Evolutionary conservation across 53 echinoderm and acorn worm genomes (phyloP), one percentile per base, ranked within the genome.

Genomic region (Pentamera pediparva): DNA sequence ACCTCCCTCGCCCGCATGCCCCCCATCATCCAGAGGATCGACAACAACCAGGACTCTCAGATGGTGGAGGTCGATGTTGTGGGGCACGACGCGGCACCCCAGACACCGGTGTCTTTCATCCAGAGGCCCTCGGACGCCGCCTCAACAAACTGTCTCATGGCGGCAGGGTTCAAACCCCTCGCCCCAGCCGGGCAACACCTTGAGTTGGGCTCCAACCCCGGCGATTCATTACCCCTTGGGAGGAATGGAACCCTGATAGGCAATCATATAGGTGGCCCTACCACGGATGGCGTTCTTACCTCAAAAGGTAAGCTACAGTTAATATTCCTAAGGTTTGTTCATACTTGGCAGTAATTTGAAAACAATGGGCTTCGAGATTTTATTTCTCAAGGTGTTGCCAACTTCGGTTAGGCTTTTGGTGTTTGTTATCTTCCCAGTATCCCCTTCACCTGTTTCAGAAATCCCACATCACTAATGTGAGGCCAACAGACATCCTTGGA

Each of bases 31-130:
- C 73, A 72, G 37, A 72, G 73, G 73, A 72, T 72, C 19, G 73
- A 72, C 36, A 72, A 72, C 38, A 72, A 54, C 55, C 70, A 72
- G 27, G 92, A 91, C 57, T 76, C 85, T 54, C 93, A 93, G 64
- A 73, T 86, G 39, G 75, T 93, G 31, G 93, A 90, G 74, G 93
- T 93, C 62, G 93, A 93, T 34, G 93, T 93, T 25, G 93, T 89
- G 24, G 87, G 89, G 60, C 84, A 81, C 78, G 51, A 85, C 73
- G n/a, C n/a, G n/a, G 34, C 73, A 72, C 73, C 73, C 36, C 73
- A 72, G 52, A 72, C 73, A 33, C 73, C 73, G 20, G 36, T 54
- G 33, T 72, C 73, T 72, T 72, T 72, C 52, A 67, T 67, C 40
- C 41, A 39, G 39, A 67, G 67, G 67, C 67, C 67, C 5, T 43